A percentile compares a stretch with the other conserved stretches of the same genome.
phyloP scores from a whole-genome alignment of 37 sponge, comb jelly and placozoan species.

The Diacarnus erythraeanus region DNA sequence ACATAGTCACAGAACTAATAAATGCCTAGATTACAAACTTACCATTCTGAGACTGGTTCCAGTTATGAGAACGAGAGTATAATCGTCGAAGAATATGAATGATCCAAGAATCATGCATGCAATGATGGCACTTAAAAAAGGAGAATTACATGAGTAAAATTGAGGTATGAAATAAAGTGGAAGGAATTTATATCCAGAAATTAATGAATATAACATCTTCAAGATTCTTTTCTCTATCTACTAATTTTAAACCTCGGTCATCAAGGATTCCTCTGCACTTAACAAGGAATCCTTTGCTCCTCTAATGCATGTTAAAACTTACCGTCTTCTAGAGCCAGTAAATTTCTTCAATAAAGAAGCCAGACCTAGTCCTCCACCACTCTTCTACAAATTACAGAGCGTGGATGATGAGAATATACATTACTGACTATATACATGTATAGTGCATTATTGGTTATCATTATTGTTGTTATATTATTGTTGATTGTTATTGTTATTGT shows the following conservation, averaged over 20 bases:
- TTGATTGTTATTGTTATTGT: too few species aligned
- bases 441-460: not conserved
- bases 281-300: too few species aligned
- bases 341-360: slow-evolving; percentile 14
- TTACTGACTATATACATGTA: not conserved
- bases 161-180: not conserved
- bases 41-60: slow-evolving; percentile 47
- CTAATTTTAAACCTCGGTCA: too few species aligned
- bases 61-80: slow-evolving; percentile 28
- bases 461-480: too few species aligned
- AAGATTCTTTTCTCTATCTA: not conserved
- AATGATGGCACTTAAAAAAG: not conserved
- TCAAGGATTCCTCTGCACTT: too few species aligned
- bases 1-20: not conserved
- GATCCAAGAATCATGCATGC: not conserved
- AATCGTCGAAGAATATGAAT: slow-evolving; percentile 56
- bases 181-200: not conserved
- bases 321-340: slow-evolving; percentile 20
- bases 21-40: not conserved
- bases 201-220: not conserved
- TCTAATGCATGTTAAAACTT: not conserved
- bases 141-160: too few species aligned
- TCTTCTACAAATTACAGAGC: not conserved
- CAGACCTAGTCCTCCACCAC: slow-evolving; percentile 38
- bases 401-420: too few species aligned